Conservation (phyloP, 2,888 invertebrate genomes). For the Cynaeus angustus region DNA sequence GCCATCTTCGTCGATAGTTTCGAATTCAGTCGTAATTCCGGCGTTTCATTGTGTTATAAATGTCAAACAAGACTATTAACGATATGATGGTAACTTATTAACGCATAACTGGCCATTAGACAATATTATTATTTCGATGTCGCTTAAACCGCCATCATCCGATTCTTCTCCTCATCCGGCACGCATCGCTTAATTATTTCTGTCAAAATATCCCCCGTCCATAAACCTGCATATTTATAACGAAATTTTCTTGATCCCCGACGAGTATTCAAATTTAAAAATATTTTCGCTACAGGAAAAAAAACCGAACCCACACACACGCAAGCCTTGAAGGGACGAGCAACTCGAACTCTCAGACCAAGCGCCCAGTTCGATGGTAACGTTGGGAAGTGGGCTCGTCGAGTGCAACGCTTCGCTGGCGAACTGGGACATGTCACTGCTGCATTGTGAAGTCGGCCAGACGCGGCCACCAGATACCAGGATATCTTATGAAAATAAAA, state of each 20-base stretch:
- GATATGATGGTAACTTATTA: slow-evolving; percentile 45
- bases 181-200: slow-evolving; percentile 7
- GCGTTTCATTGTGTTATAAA: slow-evolving; percentile 24
- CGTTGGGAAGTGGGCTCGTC: background rate
- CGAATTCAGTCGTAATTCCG: slow-evolving; percentile 4
- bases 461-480: slow-evolving; percentile 66
- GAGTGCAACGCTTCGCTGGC: slow-evolving; percentile 43
- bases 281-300: slow-evolving; percentile 60
- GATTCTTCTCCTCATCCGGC: background rate
- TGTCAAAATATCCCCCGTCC: background rate
- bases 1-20: background rate
- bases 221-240: slow-evolving; percentile 1
- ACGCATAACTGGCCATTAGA: slow-evolving; percentile 43
- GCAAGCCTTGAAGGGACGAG: slow-evolving; percentile 63
- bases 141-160: too few species aligned
- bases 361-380: slow-evolving; percentile 43
- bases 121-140: slow-evolving; percentile 29
- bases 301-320: slow-evolving; percentile 59
- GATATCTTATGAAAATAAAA: slow-evolving; percentile 66
- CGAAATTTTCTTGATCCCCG: slow-evolving; percentile 41
- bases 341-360: slow-evolving; percentile 57
- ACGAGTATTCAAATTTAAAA: slow-evolving; percentile 56
- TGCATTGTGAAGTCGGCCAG: slow-evolving; percentile 65
- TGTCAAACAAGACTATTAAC: slow-evolving; percentile 43
- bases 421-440: slow-evolving; percentile 59